Evolutionary conservation across 1,140 invertebrate genomes (phyloP), one percentile per base, ranked within the genome.

Genomic region (Pseudomyrmex concolor): DNA sequence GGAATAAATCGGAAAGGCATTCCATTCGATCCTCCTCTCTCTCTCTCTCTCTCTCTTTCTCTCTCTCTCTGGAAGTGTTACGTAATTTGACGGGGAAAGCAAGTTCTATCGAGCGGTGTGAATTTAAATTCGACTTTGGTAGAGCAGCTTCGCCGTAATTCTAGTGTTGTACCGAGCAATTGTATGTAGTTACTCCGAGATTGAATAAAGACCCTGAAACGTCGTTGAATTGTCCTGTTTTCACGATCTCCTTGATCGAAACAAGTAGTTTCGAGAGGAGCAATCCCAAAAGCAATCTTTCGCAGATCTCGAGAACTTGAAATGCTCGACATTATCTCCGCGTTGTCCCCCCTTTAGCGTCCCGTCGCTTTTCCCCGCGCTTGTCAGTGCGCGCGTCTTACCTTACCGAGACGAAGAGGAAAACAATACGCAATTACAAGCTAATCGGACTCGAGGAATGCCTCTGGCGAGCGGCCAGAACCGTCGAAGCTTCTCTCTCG

Each of bases 401-500:
- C 66, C 82, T 78, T 13, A 34, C 57, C 9, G 34, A 34, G 60
- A 8, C 70, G 22, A 64, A 59, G 63, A 34, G 62, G 63, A 67
- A 87, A 89, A 91, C 85, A 90, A 92, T 90, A 90, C 89, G 87
- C 90, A 91, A 92, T 92, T 91, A 91, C 89, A 82, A 90, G 86
- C 91, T 92, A 89, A 91, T 92, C 91, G 89, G 89, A 86, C 84
- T 85, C 51, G 22, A 63, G 59, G 72, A 84, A 73, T 82, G 77
- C 67, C 84, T 34, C 34, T 91, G 91, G 90, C 88, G 8, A 15
- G 0, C 55, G 15, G 85, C 91, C 89, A 91, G 73, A 87, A 91
- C 85, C 83, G 85, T 90, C 87, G 85, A 90, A 78, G 86, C 60
- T 85, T 34, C 34, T 34, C 3, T 34, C 78, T 78, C 77, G 70